phyloP scores from a whole-genome alignment of 2,113 vertebrate genomes.

The Cyprinus carpio region DNA sequence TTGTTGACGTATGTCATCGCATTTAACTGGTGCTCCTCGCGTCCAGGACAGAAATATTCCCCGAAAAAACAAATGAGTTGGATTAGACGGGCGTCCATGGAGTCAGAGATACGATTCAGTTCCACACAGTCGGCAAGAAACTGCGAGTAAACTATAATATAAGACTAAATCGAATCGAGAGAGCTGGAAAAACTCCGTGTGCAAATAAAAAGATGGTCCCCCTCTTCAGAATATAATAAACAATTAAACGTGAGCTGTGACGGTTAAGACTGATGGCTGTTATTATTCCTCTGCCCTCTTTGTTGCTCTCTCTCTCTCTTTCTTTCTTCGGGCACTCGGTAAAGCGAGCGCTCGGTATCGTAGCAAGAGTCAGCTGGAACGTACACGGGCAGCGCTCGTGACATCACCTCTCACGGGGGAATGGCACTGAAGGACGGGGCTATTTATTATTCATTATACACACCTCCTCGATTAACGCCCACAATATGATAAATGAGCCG shows the following conservation, averaged over 20 bases:
- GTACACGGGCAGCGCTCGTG: conserved; percentile 78
- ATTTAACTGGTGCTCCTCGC: conserved; percentile 43
- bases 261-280: conserved; percentile 65
- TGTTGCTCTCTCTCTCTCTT: conserved; percentile 45
- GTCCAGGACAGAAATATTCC: conserved; percentile 51
- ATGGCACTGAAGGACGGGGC: conserved; percentile 65
- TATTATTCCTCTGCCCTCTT: conserved; percentile 55
- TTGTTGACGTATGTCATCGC: conserved; percentile 48
- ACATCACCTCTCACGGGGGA: conserved; percentile 78
- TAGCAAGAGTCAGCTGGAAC: conserved; percentile 77
- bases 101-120: conserved; percentile 36
- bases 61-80: conserved; percentile 51
- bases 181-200: neutral
- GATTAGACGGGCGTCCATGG: conserved; percentile 58
- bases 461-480: conserved; percentile 36
- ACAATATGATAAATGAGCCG: neutral
- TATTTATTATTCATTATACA: conserved; percentile 62
- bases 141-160: neutral
- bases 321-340: conserved; percentile 40
- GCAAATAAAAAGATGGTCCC: conserved; percentile 50
- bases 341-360: conserved; percentile 55
- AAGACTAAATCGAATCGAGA: neutral
- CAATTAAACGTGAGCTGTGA: conserved; percentile 60
- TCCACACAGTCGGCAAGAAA: neutral
- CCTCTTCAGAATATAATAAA: conserved; percentile 64